Base-by-base conservation (phyloP, 2,888 invertebrate genomes). In the Drosophila ochracea region DNA sequence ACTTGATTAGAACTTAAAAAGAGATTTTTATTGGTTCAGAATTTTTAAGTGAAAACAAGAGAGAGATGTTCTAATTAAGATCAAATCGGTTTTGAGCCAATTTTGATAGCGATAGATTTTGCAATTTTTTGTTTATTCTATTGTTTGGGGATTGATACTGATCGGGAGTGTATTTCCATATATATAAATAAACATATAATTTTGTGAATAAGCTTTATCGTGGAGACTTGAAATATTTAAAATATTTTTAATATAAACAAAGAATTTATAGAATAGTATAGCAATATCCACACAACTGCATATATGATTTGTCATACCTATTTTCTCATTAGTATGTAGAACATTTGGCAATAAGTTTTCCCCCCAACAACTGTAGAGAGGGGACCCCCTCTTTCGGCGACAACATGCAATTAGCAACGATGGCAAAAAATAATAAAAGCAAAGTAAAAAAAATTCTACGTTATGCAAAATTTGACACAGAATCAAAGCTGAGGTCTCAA, bases 391-490 rank as follows among this genome's bases (percentile, higher is more conserved):
- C 2, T 16, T 5, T 21, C 21, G 21, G 11, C 35, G 3, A 37
- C n/a, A 21, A 30, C 31, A 25, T n/a, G 39, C 41, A 76, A 69
- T 64, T 67, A 58, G 60, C 81, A 41, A 49, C 37, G 60, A 39
- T n/a, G 53, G 71, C 55, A 43, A 70, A 64, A 78, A n/a, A 21
- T 25, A 47, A 9, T 47, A 39, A 31, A 47, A n/a, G 19, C 30
- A 28, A 47, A 61, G 49, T 35, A 41, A 9, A 53, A 7, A 19
- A 43, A 30, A 50, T 52, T 41, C 28, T 9, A 30, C 62, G 55
- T 67, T 69, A 78, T 82, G 82, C 79, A 75, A 80, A 76, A 73
- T 81, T 68, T 68, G 70, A 52, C 73, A 79, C 64, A 69, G 72
- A 82, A 79, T 79, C 75, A 37, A 57, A 68, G 41, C n/a, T 49